Percentiles rank a stretch among this genome's conserved stretches.
These are phyloP conservation scores for Sminthurides aquaticus DNA, from an alignment of 2,888 invertebrate species.

Conservation along the genomic window DNA sequence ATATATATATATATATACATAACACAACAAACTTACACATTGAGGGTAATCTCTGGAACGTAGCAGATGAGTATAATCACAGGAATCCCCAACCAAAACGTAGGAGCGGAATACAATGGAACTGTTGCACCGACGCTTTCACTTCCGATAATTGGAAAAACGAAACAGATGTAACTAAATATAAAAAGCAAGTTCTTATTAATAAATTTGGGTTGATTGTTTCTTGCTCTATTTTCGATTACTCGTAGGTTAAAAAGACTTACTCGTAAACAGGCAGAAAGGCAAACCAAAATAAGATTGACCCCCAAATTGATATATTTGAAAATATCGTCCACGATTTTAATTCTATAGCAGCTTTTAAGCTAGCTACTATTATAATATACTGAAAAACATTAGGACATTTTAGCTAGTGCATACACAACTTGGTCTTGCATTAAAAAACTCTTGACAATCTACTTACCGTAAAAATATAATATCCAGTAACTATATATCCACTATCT, in stretches of 20 bases:
- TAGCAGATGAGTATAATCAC: slow-evolving; percentile 82
- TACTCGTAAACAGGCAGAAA: slow-evolving; percentile 83
- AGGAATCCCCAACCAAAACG: slow-evolving; percentile 90
- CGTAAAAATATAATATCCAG: slow-evolving; percentile 94
- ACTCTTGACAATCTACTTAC: no score
- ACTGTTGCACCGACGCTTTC: slow-evolving; percentile 90
- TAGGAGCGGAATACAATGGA: slow-evolving; percentile 77
- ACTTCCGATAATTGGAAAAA: slow-evolving; percentile 65
- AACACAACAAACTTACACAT: slow-evolving; percentile 75
- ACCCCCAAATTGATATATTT: slow-evolving; percentile 93
- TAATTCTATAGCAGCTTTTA: slow-evolving; percentile 94
- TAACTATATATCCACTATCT: slow-evolving; percentile 84
- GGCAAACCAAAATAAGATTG: slow-evolving; percentile 84
- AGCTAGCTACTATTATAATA: slow-evolving; percentile 94
- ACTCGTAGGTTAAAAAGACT: slow-evolving; percentile 30
- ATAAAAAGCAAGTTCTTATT: no score
- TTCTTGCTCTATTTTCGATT: no score
- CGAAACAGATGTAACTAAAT: no score
- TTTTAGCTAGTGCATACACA: no score
- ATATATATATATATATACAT: no score
- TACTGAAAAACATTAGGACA: slow-evolving; percentile 64
- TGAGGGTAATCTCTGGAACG: slow-evolving; percentile 77
- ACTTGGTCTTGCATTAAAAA: no score
- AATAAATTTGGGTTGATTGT: no score
- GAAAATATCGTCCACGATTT: slow-evolving; percentile 94